Base-by-base conservation (phyloP, 2,113 vertebrate species). In the Campylorhamphus procurvoides region DNA sequence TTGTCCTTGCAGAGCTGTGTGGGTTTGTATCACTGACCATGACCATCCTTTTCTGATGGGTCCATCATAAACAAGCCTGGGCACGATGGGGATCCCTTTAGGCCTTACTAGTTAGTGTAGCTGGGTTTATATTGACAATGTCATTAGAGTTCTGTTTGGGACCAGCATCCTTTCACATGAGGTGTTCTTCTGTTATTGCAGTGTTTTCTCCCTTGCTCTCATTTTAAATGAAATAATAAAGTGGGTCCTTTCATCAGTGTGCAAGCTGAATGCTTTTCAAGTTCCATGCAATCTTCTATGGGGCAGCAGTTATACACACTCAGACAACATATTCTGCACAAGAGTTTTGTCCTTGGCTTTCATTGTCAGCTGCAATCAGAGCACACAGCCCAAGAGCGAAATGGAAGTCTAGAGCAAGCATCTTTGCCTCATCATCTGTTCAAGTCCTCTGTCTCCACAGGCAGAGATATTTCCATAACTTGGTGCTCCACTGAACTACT, bases 181-280 rank as follows among this genome's bases (percentile, higher is more conserved):
- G 76, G 50, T 63, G 76, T 46, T 63, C 29, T 27, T 73, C 3
- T 42, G 40, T 75, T 16, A 10, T 64, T 82, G 37, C 53, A n/a
- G 31, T 35, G 3, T 23, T 67, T 91, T 82, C 59, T 76, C 29
- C 71, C 39, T 68, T 87, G 35, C 69, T 91, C 49, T 90, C 60
- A 39, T 81, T 76, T 90, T 35, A 80, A 86, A 28, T 18, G 8
- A 86, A 79, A 33, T 71, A 62, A 47, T 49, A 18, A 55, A 40
- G 24, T 1, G 1, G 6, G 16, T 44, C 58, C 14, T 68, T 49
- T 84, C 23, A 10, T 40, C 0, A 0, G 19, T 22, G 25, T 93
- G 39, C 18, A 13, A 22, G 17, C 66, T 73, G 31, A 63, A 13
- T 33, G 49, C n/a, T 85, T 67, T 75, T 40, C 29, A 64, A 27